Base-by-base conservation (phyloP, 2,888 invertebrate genomes). In the Galerucella calmariensis region DNA sequence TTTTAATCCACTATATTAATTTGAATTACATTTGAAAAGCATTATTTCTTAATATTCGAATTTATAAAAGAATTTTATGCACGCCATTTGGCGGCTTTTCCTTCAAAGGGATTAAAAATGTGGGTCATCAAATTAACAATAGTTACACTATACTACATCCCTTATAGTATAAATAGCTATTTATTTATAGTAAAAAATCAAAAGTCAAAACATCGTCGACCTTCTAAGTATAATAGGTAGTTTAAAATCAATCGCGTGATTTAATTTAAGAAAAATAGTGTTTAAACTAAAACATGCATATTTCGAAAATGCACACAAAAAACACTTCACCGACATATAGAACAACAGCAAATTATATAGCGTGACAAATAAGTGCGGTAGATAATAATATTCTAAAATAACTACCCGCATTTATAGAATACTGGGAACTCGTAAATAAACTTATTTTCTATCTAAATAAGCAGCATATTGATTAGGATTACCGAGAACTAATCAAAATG, bases 371-470 rank as follows among this genome's bases (percentile, higher is more conserved):
- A 56, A 73, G 68, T 70, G 56, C 41, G 59, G 73, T 75, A 72
- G 73, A 77, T 76, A 78, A 76, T 78, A 76, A 78, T 73, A 78
- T 73, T 74, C 74, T 75, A 69, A 78, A 78, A 78, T 78, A 73
- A 78, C 76, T 74, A 73, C 76, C 74, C 73, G 76, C 75, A 78
- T 78, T 78, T 75, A 78, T 76, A 74, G 73, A 78, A 76, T 78
- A 75, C 78, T 56, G 20, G 59, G 78, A 78, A 78, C 70, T 78
- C 74, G 76, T 78, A 71, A 74, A 76, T 74, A 74, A 74, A 75
- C 75, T 74, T 73, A 77, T 75, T 72, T 75, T 69, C 74, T 74
- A 72, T 77, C 70, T 75, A 66, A 53, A 69, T 75, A 75, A 75
- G 75, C 75, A 72, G 75, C 74, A 75, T 75, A 77, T 77, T 75